Percentiles rank a stretch among this genome's conserved stretches.
Evolutionary conservation across 2,113 vertebrate genomes (phyloP).

Genomic region (Hiodon alosoides): DNA sequence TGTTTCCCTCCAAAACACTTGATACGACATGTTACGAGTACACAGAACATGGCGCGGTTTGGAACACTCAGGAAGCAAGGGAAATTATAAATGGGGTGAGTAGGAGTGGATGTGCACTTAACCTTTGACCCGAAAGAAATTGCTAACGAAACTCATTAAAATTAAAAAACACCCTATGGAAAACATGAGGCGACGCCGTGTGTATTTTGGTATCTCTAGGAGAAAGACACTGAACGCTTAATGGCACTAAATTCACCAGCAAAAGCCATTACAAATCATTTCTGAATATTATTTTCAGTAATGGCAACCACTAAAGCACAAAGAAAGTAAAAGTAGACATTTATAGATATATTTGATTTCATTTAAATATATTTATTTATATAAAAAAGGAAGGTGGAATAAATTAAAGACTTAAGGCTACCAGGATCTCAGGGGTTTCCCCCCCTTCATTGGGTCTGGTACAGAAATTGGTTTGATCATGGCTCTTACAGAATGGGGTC

Average conservation of each 20-base stretch:
- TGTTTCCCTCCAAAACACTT: constrained; percentile 22
- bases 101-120: background rate
- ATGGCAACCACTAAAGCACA: constrained; percentile 47
- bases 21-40: background rate
- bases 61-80: background rate
- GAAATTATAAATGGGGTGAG: background rate
- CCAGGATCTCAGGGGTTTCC: constrained; percentile 42
- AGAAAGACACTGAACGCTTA: constrained; percentile 33
- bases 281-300: constrained; percentile 42
- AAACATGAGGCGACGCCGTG: background rate
- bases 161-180: background rate
- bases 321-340: constrained; percentile 57
- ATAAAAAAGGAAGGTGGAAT: constrained; percentile 59
- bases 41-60: background rate
- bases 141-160: background rate
- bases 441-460: constrained; percentile 58
- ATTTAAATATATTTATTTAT: constrained; percentile 58
- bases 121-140: background rate
- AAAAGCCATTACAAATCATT: constrained; percentile 46
- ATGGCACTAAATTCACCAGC: constrained; percentile 46
- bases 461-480: constrained; percentile 45
- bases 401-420: constrained; percentile 63
- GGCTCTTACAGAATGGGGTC: constrained; percentile 33
- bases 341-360: constrained; percentile 51
- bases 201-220: background rate